Evolutionary conservation across 2,113 vertebrate genomes (phyloP).

Genomic region (Chrysochloris asiatica): DNA sequence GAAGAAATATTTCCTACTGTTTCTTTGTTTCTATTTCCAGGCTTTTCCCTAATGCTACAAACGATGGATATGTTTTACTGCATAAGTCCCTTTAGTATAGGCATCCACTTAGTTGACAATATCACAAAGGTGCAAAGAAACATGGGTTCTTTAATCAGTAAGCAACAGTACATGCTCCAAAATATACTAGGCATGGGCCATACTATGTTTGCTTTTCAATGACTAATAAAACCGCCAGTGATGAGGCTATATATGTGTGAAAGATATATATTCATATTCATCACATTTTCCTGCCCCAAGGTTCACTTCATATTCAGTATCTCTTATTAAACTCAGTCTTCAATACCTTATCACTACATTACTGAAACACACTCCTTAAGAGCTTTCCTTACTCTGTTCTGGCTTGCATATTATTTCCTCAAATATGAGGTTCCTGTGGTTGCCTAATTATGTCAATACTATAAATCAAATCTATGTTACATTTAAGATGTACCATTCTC

Average conservation of each 20-base stretch:
- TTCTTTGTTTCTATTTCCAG: conserved; percentile 27
- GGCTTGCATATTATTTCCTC: not conserved
- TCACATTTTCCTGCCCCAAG: conserved; percentile 32
- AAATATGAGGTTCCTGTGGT: not conserved
- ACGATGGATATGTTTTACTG: conserved; percentile 18
- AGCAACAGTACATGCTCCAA: not conserved
- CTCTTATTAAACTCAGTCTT: not conserved
- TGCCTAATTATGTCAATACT: conserved; percentile 29
- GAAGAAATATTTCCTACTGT: conserved; percentile 33
- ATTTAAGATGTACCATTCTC: conserved; percentile 29
- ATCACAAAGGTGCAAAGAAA: conserved; percentile 18
- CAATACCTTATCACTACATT: not conserved
- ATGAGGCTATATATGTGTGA: not conserved
- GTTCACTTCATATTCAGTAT: too few species aligned
- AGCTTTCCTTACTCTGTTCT: not conserved
- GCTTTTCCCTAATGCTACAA: conserved; percentile 2
- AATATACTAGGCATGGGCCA: too few species aligned
- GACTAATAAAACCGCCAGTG: not conserved
- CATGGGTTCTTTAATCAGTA: not conserved
- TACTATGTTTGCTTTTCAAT: too few species aligned
- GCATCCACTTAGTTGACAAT: conserved; percentile 20
- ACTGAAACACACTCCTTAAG: not conserved
- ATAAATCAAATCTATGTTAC: not conserved
- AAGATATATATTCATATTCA: not conserved
- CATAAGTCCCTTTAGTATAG: not conserved